These are phyloP conservation scores for Calliopsis andreniformis DNA, from an alignment of 1,140 invertebrate species.

Conservation along the genomic window DNA sequence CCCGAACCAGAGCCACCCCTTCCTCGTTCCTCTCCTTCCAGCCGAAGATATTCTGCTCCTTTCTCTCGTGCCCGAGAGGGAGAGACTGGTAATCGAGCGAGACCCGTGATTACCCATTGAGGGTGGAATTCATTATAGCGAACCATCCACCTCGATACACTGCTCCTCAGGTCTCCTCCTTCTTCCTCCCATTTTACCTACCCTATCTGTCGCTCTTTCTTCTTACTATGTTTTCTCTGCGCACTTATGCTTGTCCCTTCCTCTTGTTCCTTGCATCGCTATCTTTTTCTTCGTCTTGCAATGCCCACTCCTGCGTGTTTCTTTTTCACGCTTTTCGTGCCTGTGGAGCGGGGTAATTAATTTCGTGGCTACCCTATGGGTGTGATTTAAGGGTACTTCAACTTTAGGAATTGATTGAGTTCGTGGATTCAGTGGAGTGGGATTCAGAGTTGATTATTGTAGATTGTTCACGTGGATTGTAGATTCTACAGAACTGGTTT, in stretches of 20 bases:
- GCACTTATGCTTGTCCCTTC: not conserved
- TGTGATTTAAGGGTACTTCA: not conserved
- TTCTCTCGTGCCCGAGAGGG: conserved; percentile 37
- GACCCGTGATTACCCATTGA: conserved; percentile 72
- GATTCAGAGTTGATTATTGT: too few relatives aligned
- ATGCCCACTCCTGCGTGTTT: not conserved
- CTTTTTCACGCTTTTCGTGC: conserved; percentile 10
- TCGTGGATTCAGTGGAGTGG: not conserved
- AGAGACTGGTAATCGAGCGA: conserved; percentile 60
- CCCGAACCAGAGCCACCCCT: conserved; percentile 56
- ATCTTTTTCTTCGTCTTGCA: not conserved
- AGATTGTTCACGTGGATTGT: too few relatives aligned
- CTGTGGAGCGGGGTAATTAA: not conserved
- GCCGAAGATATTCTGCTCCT: conserved; percentile 1
- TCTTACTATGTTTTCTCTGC: not conserved
- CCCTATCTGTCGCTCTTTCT: not conserved
- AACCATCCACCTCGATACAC: conserved; percentile 65
- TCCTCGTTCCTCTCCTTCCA: conserved; percentile 40
- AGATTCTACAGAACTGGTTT: too few relatives aligned
- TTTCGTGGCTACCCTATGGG: not conserved
- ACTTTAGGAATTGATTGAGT: not conserved
- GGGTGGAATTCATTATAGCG: conserved; percentile 75
- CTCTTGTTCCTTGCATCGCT: not conserved
- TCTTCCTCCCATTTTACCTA: not conserved
- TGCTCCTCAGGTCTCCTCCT: not conserved